Evolutionary conservation across 2,888 invertebrate species (phyloP).

Genomic region (Drosophila peninsularis): DNA sequence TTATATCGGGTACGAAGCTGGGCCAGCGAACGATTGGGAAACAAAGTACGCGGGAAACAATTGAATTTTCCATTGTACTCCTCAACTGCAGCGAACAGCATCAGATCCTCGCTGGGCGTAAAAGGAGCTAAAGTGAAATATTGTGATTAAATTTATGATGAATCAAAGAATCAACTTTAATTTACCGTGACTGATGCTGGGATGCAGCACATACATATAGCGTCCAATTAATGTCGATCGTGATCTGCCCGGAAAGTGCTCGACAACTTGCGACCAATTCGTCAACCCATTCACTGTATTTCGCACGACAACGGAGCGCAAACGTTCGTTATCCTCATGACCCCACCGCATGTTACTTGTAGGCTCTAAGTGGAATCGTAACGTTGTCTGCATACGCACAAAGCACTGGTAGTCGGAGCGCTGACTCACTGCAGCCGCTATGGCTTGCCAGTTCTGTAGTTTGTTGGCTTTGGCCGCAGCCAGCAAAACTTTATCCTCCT

Average conservation of each 20-base stretch:
- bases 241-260: constrained; percentile 87
- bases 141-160: neutral
- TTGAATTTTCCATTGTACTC: constrained; percentile 87
- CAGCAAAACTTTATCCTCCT: constrained; percentile 85
- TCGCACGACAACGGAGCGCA: constrained; percentile 87
- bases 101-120: constrained; percentile 88
- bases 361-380: constrained; percentile 62
- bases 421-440: constrained; percentile 87
- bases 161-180: neutral
- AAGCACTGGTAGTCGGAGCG: constrained; percentile 90
- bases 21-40: constrained; percentile 87
- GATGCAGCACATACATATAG: constrained; percentile 83
- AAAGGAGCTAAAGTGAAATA: constrained; percentile 84
- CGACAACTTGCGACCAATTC: constrained; percentile 90
- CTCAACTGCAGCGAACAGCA: constrained; percentile 87
- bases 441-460: constrained; percentile 88
- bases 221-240: constrained; percentile 89
- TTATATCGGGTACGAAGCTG: constrained; percentile 88
- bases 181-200: constrained; percentile 78
- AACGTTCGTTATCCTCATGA: constrained; percentile 88
- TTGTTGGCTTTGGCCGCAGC: constrained; percentile 84
- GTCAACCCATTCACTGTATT: constrained; percentile 88
- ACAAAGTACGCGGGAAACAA: constrained; percentile 86
- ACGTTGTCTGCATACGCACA: constrained; percentile 87
- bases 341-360: constrained; percentile 86